A percentile compares a stretch with the other conserved stretches of the same genome.
Conservation (phyloP, 2,888 invertebrate genomes). For the Bombylius major region DNA sequence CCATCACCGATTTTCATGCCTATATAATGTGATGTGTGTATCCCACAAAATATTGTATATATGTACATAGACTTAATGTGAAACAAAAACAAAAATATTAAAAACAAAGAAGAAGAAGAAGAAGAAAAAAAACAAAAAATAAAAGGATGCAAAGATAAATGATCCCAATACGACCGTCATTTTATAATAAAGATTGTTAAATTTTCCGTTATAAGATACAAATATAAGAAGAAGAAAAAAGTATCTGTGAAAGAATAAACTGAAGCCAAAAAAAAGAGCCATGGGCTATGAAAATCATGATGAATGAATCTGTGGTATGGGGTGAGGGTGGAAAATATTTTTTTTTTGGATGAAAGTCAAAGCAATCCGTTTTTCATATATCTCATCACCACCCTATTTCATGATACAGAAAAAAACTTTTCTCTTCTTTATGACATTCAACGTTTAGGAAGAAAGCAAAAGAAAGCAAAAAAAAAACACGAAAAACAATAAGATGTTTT, state of each 20-base stretch:
- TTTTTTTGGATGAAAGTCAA: no score
- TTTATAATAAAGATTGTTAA: not conserved
- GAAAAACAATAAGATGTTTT: conserved; percentile 11
- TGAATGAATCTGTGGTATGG: not conserved
- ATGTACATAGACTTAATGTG: no score
- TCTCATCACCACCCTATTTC: not conserved
- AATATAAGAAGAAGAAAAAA: no score
- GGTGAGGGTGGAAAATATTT: no score
- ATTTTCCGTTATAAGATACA: not conserved
- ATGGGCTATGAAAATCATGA: not conserved
- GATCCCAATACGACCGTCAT: conserved; percentile 8
- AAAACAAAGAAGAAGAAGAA: no score
- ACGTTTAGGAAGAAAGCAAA: no score
- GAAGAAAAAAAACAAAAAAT: no score
- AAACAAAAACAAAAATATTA: no score
- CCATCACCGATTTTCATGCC: conserved; percentile 10
- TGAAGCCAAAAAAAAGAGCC: not conserved
- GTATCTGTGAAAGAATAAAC: no score
- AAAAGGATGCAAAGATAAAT: conserved; percentile 7
- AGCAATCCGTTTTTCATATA: not conserved
- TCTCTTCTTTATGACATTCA: conserved; percentile 10
- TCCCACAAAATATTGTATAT: no score
- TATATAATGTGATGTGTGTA: not conserved
- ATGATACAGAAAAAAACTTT: not conserved
- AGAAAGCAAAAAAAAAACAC: no score